Conservation (phyloP, 2,888 invertebrate genomes). For the Phaedon cochleariae region DNA sequence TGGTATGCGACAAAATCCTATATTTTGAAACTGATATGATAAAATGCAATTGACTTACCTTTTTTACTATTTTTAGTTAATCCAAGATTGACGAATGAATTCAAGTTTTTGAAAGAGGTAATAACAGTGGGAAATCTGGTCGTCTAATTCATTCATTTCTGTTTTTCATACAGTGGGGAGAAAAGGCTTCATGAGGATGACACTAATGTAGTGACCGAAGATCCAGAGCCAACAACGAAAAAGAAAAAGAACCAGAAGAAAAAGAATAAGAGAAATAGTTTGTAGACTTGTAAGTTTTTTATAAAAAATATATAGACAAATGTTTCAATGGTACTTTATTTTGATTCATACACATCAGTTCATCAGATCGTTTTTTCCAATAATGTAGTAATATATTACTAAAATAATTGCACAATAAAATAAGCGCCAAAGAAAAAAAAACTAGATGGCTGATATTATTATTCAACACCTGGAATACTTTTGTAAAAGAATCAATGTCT, state of each 20-base stretch:
- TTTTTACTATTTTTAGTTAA: conserved; percentile 22
- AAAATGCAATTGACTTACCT: no score
- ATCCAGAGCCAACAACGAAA: conserved; percentile 28
- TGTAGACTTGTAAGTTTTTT: not conserved
- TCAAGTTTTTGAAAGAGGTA: conserved; percentile 10
- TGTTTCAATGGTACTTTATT: not conserved
- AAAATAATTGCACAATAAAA: no score
- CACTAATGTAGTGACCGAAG: conserved; percentile 19
- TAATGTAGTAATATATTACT: no score
- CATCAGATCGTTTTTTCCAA: no score
- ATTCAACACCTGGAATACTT: no score
- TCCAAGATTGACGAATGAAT: conserved; percentile 14
- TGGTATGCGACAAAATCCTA: no score
- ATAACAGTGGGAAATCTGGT: not conserved
- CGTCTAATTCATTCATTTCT: conserved; percentile 22
- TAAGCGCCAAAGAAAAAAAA: not conserved
- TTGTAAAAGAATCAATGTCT: not conserved
- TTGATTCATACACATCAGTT: not conserved
- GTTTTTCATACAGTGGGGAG: conserved; percentile 49
- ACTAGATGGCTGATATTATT: not conserved
- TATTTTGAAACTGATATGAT: no score
- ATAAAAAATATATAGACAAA: conserved; percentile 10
- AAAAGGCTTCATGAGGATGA: conserved; percentile 46
- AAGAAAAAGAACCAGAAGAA: conserved; percentile 44
- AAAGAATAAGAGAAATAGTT: conserved; percentile 32